Evolutionary conservation across 2,888 invertebrate genomes (phyloP).

Genomic region (Tinea semifulvella): DNA sequence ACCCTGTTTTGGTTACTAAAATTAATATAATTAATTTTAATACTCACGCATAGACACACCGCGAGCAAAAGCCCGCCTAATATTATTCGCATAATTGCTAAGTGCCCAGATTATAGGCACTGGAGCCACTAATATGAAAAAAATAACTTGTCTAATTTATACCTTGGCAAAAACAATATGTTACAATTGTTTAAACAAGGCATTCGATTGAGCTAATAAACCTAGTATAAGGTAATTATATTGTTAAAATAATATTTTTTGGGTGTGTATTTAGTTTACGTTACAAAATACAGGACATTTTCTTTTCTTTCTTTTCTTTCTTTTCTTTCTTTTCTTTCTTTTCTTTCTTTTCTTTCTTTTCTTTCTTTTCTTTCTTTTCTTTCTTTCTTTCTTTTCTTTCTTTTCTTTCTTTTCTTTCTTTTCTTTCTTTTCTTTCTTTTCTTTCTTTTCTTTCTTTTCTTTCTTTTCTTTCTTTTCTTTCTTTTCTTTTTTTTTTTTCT

Average conservation of each 20-base stretch:
- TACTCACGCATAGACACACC: slow-evolving; percentile 3
- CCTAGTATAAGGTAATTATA: not conserved
- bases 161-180: not conserved
- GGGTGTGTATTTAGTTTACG: slow-evolving; percentile 11
- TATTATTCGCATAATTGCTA: not conserved
- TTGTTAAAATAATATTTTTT: not conserved
- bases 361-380: not conserved
- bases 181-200: not conserved
- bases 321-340: slow-evolving; percentile 10
- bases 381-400: not conserved
- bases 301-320: not conserved
- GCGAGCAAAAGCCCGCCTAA: slow-evolving; percentile 10
- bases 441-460: not conserved
- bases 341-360: not conserved
- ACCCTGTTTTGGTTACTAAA: too few relatives aligned
- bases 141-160: not conserved
- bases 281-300: slow-evolving; percentile 14
- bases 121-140: not conserved
- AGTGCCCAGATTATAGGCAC: slow-evolving; percentile 11
- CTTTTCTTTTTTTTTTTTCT: not conserved
- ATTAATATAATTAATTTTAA: too few relatives aligned
- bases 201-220: not conserved
- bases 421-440: not conserved
- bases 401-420: not conserved
- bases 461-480: not conserved